Percentiles rank a stretch among this genome's conserved stretches.
Evolutionary conservation across 2,797 vertebrate species (phyloP).

Genomic region (Rhinichthys osculus): DNA sequence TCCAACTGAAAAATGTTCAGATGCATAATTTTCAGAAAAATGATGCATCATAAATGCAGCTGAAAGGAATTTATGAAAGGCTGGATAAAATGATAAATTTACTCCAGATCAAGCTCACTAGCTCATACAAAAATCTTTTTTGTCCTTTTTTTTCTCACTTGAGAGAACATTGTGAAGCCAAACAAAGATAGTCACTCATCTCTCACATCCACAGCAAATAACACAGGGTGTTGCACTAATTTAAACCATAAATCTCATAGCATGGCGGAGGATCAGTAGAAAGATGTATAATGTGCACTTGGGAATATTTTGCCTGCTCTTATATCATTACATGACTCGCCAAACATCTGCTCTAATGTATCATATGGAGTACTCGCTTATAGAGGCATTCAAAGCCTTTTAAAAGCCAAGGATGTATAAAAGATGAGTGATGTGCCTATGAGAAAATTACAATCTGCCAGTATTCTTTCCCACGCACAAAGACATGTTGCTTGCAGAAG

Average conservation of each 20-base stretch:
- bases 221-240: constrained; percentile 28
- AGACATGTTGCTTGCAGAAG: not conserved
- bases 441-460: constrained; percentile 29
- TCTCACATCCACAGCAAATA: constrained; percentile 1
- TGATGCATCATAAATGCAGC: not conserved
- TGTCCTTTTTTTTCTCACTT: not conserved
- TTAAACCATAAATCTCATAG: constrained; percentile 41
- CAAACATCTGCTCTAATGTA: constrained; percentile 39
- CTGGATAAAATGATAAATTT: not conserved
- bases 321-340: constrained; percentile 40
- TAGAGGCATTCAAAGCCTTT: constrained; percentile 13
- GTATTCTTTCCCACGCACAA: constrained; percentile 20
- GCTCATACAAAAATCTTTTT: not conserved
- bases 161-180: not conserved
- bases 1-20: not conserved
- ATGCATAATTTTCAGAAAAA: not conserved
- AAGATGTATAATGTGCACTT: constrained; percentile 21
- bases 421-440: constrained; percentile 22
- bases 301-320: constrained; percentile 40
- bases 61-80: not conserved
- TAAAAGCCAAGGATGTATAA: constrained; percentile 30
- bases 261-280: constrained; percentile 20
- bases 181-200: constrained; percentile 15
- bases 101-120: not conserved
- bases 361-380: constrained; percentile 22